phyloP scores from a whole-genome alignment of 2,113 vertebrate genomes.

The Pteruthius melanotis region DNA sequence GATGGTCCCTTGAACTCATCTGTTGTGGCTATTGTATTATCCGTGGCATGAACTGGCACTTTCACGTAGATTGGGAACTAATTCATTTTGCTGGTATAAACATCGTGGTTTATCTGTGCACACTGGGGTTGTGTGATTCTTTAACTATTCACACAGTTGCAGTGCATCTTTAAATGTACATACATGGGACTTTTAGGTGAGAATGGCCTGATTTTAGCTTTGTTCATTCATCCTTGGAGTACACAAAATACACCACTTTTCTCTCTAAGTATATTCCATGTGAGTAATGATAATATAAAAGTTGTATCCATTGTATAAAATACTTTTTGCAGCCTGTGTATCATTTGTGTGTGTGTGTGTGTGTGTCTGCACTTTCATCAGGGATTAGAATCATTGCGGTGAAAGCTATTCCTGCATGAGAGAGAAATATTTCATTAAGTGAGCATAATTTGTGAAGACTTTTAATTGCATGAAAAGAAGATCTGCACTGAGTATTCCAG shows the following conservation, averaged over 20 bases:
- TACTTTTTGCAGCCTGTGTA: neutral
- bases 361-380: neutral
- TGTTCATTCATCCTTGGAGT: neutral
- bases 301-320: neutral
- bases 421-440: neutral
- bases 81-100: neutral
- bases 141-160: neutral
- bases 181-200: neutral
- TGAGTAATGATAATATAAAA: neutral
- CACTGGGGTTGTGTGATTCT: neutral
- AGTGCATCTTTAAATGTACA: neutral
- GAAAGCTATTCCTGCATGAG: neutral
- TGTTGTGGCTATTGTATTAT: rapidly evolving
- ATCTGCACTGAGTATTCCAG: neutral
- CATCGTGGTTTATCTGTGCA: neutral
- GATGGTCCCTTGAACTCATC: neutral
- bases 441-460: neutral
- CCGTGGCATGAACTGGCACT: neutral
- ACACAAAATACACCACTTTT: neutral
- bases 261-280: neutral
- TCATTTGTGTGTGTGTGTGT: neutral
- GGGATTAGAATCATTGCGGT: neutral
- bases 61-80: neutral
- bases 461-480: neutral
- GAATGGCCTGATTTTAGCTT: neutral